Evolutionary conservation across 2,113 vertebrate species (phyloP).

Genomic region (Eublepharis macularius): DNA sequence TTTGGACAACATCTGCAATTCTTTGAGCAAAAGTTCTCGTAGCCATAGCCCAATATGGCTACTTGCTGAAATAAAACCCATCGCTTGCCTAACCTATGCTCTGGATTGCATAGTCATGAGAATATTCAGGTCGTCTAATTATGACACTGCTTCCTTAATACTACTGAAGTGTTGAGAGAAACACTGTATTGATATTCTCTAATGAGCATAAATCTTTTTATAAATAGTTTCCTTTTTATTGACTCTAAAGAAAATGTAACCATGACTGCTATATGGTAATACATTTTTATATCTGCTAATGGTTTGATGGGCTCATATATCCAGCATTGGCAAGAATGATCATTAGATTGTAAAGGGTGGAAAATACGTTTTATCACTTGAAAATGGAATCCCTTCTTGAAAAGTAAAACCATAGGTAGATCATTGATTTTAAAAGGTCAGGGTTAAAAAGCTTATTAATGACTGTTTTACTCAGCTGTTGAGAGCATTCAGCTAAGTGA

Average conservation of each 20-base stretch:
- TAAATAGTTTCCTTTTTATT: constrained; percentile 78
- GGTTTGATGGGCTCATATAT: constrained; percentile 72
- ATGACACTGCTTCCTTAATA: constrained; percentile 59
- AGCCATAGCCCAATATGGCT: background rate
- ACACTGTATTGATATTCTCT: constrained; percentile 69
- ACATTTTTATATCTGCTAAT: constrained; percentile 74
- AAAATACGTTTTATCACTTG: constrained; percentile 74
- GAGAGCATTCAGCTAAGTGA: constrained; percentile 71
- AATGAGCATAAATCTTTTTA: constrained; percentile 68
- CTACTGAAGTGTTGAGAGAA: constrained; percentile 63
- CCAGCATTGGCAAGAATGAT: constrained; percentile 68
- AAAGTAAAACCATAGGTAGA: constrained; percentile 74
- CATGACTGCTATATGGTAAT: constrained; percentile 68
- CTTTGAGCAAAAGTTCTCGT: constrained; percentile 5
- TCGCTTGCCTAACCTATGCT: background rate
- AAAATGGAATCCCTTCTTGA: constrained; percentile 75
- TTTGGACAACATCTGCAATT: background rate
- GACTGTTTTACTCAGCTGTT: constrained; percentile 71
- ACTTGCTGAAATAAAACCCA: background rate
- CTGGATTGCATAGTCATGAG: constrained; percentile 3
- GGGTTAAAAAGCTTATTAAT: constrained; percentile 77
- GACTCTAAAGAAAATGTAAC: constrained; percentile 76
- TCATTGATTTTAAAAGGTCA: constrained; percentile 76
- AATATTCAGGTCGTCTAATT: constrained; percentile 58
- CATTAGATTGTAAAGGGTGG: constrained; percentile 72